These are phyloP conservation scores for Sinocyclocheilus grahami DNA, from an alignment of 2,113 vertebrate species.

Conservation along the genomic window DNA sequence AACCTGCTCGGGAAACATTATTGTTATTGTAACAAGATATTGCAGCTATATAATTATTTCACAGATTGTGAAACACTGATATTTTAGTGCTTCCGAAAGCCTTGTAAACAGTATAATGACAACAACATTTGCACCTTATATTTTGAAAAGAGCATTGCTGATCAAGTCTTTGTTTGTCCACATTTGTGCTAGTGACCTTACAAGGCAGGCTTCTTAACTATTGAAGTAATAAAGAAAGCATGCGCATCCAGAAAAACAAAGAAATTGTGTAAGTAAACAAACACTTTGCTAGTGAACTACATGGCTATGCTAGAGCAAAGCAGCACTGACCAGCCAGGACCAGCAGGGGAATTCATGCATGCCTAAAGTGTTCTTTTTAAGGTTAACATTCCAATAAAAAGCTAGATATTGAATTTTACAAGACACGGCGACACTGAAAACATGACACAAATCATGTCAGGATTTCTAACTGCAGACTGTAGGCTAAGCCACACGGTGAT, in stretches of 20 bases:
- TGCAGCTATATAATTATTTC: not conserved
- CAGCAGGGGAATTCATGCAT: not conserved
- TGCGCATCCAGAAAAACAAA: no score
- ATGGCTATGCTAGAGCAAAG: not conserved
- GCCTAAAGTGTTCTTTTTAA: not conserved
- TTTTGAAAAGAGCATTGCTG: not conserved
- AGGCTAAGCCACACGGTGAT: not conserved
- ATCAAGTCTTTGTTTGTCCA: not conserved
- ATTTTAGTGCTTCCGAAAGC: not conserved
- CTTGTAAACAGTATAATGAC: not conserved
- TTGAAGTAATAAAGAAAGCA: no score
- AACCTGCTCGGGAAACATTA: not conserved
- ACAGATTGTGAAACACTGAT: not conserved
- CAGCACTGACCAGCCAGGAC: not conserved
- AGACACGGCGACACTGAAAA: not conserved
- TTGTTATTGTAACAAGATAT: not conserved
- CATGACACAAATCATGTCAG: constrained; percentile 17
- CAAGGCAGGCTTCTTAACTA: no score
- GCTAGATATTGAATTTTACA: not conserved
- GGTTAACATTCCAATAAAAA: not conserved
- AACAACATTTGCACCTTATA: not conserved
- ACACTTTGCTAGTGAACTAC: not conserved
- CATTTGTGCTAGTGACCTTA: not conserved
- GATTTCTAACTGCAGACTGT: not conserved
- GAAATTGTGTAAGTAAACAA: no score